A percentile compares a stretch with the other conserved stretches of the same genome.
phyloP scores from a whole-genome alignment of 2,797 vertebrate species.

The Intellagama lesueurii region DNA sequence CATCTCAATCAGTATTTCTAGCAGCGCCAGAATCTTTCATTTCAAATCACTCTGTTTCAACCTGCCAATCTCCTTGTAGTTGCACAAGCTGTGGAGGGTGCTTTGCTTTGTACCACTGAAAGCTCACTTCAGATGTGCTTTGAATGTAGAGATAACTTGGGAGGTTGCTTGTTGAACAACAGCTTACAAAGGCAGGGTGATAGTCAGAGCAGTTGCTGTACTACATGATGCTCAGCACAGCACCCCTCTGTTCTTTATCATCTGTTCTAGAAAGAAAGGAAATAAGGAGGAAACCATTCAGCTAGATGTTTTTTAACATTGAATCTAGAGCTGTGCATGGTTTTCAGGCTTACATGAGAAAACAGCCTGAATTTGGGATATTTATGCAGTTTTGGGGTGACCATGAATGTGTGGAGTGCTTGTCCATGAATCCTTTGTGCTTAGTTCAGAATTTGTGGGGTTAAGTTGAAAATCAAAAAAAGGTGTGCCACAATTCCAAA shows the following conservation, averaged over 20 bases:
- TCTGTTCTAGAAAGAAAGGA: background rate
- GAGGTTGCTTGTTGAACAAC: constrained; percentile 15
- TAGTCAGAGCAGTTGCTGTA: background rate
- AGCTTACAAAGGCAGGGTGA: background rate
- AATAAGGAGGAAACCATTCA: background rate
- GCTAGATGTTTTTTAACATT: background rate
- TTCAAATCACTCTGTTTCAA: constrained; percentile 47
- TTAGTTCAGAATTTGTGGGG: too few species aligned
- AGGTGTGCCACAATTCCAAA: too few species aligned
- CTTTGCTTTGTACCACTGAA: constrained; percentile 8
- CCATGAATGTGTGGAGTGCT: too few species aligned
- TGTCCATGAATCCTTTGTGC: too few species aligned
- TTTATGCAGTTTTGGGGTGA: too few species aligned
- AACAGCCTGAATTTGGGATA: too few species aligned
- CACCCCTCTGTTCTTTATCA: background rate
- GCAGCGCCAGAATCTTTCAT: constrained; percentile 32
- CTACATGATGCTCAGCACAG: rapidly evolving
- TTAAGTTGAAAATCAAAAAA: too few species aligned
- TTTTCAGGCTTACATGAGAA: too few species aligned
- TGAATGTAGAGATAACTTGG: background rate
- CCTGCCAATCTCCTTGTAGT: constrained; percentile 36
- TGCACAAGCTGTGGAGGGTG: constrained; percentile 7
- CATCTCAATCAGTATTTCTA: constrained; percentile 40
- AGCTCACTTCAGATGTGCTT: constrained; percentile 4
- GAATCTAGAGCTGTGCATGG: background rate